Evolutionary conservation across 2,797 vertebrate genomes (phyloP).

Genomic region (Phrynocephalus guinanensis): DNA sequence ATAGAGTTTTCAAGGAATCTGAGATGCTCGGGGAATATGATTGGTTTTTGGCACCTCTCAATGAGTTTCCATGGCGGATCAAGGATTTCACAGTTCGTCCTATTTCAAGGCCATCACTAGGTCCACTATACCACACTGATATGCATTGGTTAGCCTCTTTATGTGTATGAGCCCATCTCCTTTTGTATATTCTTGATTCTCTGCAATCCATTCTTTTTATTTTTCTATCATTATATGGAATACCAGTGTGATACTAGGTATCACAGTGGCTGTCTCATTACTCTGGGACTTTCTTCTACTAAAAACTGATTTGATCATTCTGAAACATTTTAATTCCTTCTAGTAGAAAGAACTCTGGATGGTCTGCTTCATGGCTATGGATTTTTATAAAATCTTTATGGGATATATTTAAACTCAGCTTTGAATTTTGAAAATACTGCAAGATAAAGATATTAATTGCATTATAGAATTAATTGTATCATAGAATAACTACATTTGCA

Average conservation of each 20-base stretch:
- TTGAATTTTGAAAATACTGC: not conserved
- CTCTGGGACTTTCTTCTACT: not conserved
- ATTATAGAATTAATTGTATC: no score
- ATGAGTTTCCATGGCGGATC: no score
- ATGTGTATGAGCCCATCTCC: not conserved
- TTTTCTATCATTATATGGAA: not conserved
- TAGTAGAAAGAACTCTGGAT: not conserved
- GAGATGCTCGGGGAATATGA: no score
- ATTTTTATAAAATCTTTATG: no score
- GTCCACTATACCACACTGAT: no score
- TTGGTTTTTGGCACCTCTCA: no score
- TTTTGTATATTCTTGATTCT: not conserved
- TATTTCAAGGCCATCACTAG: no score
- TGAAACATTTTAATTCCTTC: not conserved
- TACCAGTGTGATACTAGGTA: not conserved
- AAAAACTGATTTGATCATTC: not conserved
- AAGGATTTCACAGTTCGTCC: no score
- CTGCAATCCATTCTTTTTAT: not conserved
- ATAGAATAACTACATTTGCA: no score
- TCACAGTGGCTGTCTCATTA: not conserved
- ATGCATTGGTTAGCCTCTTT: not conserved
- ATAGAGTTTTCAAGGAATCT: no score
- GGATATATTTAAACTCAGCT: not conserved
- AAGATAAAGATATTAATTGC: not conserved
- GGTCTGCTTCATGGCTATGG: no score